phyloP scores from a whole-genome alignment of 1,140 invertebrate genomes.

The Camponotus pennsylvanicus region DNA sequence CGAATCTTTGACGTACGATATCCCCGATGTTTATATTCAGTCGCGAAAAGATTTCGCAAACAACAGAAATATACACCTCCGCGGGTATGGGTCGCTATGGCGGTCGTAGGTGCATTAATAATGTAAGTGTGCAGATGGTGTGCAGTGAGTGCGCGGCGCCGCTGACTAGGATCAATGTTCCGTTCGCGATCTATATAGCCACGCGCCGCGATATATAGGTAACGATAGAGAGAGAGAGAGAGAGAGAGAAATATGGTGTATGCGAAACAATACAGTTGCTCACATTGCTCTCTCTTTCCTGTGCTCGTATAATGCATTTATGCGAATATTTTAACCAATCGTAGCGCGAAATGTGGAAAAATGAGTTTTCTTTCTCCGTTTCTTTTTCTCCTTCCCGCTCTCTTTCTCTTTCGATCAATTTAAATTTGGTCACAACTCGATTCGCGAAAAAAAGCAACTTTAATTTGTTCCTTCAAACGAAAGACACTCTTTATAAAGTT shows the following conservation, averaged over 20 bases:
- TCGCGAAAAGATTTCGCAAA: constrained; percentile 68
- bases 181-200: constrained; percentile 73
- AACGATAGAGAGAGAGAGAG: constrained; percentile 58
- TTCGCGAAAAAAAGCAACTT: constrained; percentile 33
- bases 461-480: background rate
- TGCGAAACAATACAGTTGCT: constrained; percentile 71
- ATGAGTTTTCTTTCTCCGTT: constrained; percentile 48
- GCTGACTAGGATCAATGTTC: constrained; percentile 81
- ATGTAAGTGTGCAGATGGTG: constrained; percentile 82
- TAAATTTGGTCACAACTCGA: constrained; percentile 44
- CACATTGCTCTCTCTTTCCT: constrained; percentile 23
- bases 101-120: constrained; percentile 82
- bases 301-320: constrained; percentile 69
- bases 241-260: constrained; percentile 20
- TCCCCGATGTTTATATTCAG: constrained; percentile 29
- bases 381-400: background rate
- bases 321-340: constrained; percentile 70
- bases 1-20: constrained; percentile 1
- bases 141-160: constrained; percentile 76
- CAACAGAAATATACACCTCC: constrained; percentile 65
- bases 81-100: constrained; percentile 57
- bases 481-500: background rate
- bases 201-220: constrained; percentile 65
- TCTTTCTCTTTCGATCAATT: constrained; percentile 35
- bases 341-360: constrained; percentile 68